Percentiles rank a stretch among this genome's conserved stretches.
Conservation (phyloP, 2,888 invertebrate species). For the Nymphalis c-album region DNA sequence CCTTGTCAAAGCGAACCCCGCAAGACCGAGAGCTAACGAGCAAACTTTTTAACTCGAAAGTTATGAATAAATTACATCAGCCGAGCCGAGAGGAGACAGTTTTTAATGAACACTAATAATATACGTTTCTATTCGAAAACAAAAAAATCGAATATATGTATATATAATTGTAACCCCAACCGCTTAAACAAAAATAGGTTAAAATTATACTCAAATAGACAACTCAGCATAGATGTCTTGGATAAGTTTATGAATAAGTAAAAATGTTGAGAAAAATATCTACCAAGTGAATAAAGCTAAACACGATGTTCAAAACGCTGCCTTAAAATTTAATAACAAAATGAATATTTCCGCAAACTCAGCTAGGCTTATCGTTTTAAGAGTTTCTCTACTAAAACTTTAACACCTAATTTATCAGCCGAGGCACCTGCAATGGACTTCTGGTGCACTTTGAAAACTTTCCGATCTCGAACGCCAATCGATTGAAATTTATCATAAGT, state of each 20-base stretch:
- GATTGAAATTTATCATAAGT: constrained; percentile 30
- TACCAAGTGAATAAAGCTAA: neutral
- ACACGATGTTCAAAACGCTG: constrained; percentile 6
- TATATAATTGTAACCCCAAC: too few species aligned
- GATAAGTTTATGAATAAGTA: too few species aligned
- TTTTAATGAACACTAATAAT: constrained; percentile 41
- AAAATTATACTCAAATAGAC: too few species aligned
- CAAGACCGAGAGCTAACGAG: constrained; percentile 48
- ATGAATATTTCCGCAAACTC: constrained; percentile 32
- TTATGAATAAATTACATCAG: constrained; percentile 57
- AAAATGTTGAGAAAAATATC: neutral
- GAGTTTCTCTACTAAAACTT: constrained; percentile 39
- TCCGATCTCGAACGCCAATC: constrained; percentile 31
- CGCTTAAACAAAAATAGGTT: too few species aligned
- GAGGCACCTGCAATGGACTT: constrained; percentile 42
- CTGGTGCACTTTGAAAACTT: constrained; percentile 28
- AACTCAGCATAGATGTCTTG: too few species aligned
- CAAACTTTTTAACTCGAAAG: constrained; percentile 52
- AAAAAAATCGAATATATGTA: neutral
- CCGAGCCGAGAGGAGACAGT: constrained; percentile 34
- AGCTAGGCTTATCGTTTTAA: constrained; percentile 39
- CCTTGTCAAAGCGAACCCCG: constrained; percentile 38
- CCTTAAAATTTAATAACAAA: constrained; percentile 28
- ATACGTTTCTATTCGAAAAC: constrained; percentile 30
- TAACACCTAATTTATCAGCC: constrained; percentile 42